A percentile compares a stretch with the other conserved stretches of the same genome.
Conservation (phyloP, 1,140 invertebrate genomes). For the Arion vulgaris region DNA sequence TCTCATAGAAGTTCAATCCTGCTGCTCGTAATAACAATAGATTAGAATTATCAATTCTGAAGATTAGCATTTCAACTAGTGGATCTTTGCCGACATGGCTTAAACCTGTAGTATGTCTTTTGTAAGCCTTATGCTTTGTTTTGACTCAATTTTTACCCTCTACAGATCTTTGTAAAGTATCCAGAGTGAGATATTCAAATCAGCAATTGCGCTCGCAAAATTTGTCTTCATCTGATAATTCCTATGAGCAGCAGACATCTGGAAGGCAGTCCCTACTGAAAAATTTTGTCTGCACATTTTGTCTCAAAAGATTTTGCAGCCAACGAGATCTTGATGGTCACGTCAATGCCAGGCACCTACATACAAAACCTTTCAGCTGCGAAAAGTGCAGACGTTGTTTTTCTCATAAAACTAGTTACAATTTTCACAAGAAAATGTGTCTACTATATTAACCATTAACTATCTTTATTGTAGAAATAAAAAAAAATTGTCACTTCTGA, state of each 20-base stretch:
- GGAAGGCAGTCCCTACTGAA: conserved; percentile 5
- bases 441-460: conserved; percentile 11
- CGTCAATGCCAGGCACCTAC: conserved; percentile 33
- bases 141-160: conserved; percentile 9
- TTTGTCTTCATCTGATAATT: not conserved
- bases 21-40: too few relatives aligned
- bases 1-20: too few relatives aligned
- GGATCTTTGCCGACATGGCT: not conserved
- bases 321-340: conserved; percentile 34
- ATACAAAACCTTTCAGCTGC: conserved; percentile 35
- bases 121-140: not conserved
- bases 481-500: too few relatives aligned
- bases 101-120: not conserved
- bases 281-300: conserved; percentile 34
- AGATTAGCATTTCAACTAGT: too few relatives aligned
- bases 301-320: conserved; percentile 31
- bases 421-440: conserved; percentile 35
- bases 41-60: too few relatives aligned
- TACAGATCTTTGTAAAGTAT: not conserved
- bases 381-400: conserved; percentile 32
- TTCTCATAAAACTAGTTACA: conserved; percentile 35
- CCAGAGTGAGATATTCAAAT: conserved; percentile 4
- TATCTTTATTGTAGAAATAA: too few relatives aligned
- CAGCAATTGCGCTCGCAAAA: not conserved
- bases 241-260: not conserved